phyloP scores from a whole-genome alignment of 2,797 vertebrate genomes.

The Notolepis coatsorum region DNA sequence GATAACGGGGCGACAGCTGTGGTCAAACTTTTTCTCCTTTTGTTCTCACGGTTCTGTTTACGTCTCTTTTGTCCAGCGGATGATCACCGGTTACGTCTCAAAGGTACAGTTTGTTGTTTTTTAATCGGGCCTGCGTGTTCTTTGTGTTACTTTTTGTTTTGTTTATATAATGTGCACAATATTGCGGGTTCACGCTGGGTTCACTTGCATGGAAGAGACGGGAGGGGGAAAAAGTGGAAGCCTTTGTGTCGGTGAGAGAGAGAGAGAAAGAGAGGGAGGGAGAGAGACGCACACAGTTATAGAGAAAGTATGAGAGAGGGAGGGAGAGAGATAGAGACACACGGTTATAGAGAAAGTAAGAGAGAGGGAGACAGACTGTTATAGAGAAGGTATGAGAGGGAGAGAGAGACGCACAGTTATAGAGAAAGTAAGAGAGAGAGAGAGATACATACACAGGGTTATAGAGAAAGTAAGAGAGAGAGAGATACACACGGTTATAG shows the following conservation, averaged over 20 bases:
- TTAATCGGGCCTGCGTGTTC: neutral
- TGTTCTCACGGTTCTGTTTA: conserved; percentile 56
- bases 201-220: neutral
- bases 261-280: conserved; percentile 30
- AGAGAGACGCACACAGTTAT: too few species aligned
- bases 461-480: conserved; percentile 22
- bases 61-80: conserved; percentile 8
- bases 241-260: conserved; percentile 4
- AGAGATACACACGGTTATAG: too few species aligned
- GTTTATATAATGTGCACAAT: neutral
- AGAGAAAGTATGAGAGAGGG: conserved; percentile 37
- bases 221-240: neutral
- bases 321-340: conserved; percentile 44
- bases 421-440: conserved; percentile 28
- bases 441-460: too few species aligned
- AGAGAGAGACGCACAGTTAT: too few species aligned
- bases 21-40: conserved; percentile 37
- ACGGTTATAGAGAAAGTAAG: too few species aligned
- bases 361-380: conserved; percentile 45
- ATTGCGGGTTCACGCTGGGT: neutral
- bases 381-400: too few species aligned
- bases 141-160: conserved; percentile 2
- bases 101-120: conserved; percentile 16
- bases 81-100: conserved; percentile 11
- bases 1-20: conserved; percentile 10